Conservation (phyloP, 2,888 invertebrate genomes). For the Meliscaeva auricollis region DNA sequence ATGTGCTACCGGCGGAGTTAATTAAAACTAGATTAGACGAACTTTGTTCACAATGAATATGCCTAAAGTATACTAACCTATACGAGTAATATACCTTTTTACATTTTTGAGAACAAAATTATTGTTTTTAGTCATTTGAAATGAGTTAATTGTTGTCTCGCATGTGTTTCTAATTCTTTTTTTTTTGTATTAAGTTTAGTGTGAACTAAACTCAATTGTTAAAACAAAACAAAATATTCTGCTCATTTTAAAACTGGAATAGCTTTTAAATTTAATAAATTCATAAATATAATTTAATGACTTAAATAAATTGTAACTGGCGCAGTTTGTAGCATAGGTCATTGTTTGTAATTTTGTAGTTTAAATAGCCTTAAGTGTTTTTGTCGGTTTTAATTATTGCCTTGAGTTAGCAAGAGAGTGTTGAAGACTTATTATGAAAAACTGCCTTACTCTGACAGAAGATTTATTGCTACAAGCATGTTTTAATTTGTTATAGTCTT, state of each 20-base stretch:
- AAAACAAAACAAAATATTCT: neutral
- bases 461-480: neutral
- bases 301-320: neutral
- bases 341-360: neutral
- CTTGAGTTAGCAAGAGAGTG: slow-evolving; percentile 10
- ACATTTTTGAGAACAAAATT: slow-evolving; percentile 2
- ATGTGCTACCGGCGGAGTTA: slow-evolving; percentile 24
- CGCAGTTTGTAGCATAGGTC: neutral
- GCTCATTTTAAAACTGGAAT: neutral
- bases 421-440: slow-evolving; percentile 24
- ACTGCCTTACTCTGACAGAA: slow-evolving; percentile 13
- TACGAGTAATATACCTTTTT: neutral
- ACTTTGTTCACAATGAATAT: slow-evolving; percentile 4
- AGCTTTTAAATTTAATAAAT: slow-evolving; percentile 25
- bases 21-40: slow-evolving; percentile 44
- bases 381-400: slow-evolving; percentile 25
- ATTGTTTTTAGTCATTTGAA: neutral
- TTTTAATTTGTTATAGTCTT: neutral
- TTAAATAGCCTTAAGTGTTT: slow-evolving; percentile 25
- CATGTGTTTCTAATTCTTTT: neutral
- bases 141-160: slow-evolving; percentile 35
- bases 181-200: neutral
- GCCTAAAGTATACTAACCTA: neutral
- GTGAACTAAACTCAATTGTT: slow-evolving; percentile 19
- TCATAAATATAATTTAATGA: slow-evolving; percentile 30